Evolutionary conservation across 2,888 invertebrate species (phyloP).

Genomic region (Aporophyla nigra): DNA sequence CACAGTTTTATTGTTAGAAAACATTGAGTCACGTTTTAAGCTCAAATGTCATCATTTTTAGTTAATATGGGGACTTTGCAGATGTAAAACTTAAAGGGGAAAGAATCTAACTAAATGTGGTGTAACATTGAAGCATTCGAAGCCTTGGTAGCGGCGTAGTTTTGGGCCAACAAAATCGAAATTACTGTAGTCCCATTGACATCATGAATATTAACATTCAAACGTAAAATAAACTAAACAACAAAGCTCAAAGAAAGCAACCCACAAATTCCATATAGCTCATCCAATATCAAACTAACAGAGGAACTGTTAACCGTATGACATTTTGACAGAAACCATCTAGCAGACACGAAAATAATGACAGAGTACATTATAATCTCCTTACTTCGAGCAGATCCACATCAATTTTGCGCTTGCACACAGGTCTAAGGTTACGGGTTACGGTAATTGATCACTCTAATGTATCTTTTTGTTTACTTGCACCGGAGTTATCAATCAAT

Average conservation of each 20-base stretch:
- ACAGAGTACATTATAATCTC: slow-evolving; percentile 61
- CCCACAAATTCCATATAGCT: slow-evolving; percentile 27
- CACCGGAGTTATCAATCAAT: slow-evolving; percentile 83
- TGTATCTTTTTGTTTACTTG: slow-evolving; percentile 83
- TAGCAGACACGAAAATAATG: slow-evolving; percentile 58
- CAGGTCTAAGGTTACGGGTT: slow-evolving; percentile 70
- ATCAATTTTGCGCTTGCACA: slow-evolving; percentile 62
- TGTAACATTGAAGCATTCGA: neutral
- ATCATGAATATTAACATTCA: neutral
- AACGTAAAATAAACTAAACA: neutral
- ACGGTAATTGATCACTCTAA: slow-evolving; percentile 78
- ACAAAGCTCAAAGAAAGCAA: slow-evolving; percentile 14
- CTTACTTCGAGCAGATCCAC: slow-evolving; percentile 47
- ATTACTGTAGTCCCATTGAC: too few species aligned
- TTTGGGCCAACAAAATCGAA: neutral
- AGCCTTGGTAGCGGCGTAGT: neutral
- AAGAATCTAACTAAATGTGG: neutral
- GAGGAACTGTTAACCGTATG: slow-evolving; percentile 21
- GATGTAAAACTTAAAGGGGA: slow-evolving; percentile 13
- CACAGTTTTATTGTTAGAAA: slow-evolving; percentile 58
- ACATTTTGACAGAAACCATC: slow-evolving; percentile 56
- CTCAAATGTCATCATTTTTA: slow-evolving; percentile 38
- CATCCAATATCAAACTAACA: slow-evolving; percentile 26
- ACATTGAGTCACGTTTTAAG: slow-evolving; percentile 49
- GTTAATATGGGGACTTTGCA: slow-evolving; percentile 19